These are phyloP conservation scores for Perca schrenkii DNA, from an alignment of 2,113 vertebrate species.

Conservation along the genomic window DNA sequence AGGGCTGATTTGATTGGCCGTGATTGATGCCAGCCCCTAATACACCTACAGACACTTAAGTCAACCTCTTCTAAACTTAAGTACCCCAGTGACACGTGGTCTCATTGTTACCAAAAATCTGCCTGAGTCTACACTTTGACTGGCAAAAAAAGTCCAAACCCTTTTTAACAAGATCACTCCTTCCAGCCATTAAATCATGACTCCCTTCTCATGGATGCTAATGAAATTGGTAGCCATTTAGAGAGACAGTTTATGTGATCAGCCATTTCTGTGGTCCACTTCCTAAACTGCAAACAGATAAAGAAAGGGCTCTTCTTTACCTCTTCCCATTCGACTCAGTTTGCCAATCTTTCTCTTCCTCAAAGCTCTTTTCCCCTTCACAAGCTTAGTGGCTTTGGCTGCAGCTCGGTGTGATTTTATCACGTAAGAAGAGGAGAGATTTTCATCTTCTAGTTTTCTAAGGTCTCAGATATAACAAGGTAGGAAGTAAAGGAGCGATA, in stretches of 20 bases:
- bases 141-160: conserved; percentile 28
- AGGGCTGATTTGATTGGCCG: conserved; percentile 34
- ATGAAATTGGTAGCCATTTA: conserved; percentile 78
- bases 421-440: conserved; percentile 55
- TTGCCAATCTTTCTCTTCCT: conserved; percentile 60
- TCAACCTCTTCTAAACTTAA: conserved; percentile 34
- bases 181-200: conserved; percentile 67
- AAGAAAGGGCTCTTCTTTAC: conserved; percentile 60
- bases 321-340: conserved; percentile 46
- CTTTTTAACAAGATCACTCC: conserved; percentile 74
- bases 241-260: conserved; percentile 62
- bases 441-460: conserved; percentile 56
- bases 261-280: conserved; percentile 48
- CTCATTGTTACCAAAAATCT: conserved; percentile 40
- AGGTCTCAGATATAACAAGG: conserved; percentile 64
- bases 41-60: conserved; percentile 35
- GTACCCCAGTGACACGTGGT: conserved; percentile 36
- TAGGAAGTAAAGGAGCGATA: conserved; percentile 33
- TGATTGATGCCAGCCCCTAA: conserved; percentile 44
- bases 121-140: conserved; percentile 38
- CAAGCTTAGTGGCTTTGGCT: conserved; percentile 62
- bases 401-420: conserved; percentile 67
- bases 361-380: conserved; percentile 55
- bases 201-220: conserved; percentile 62
- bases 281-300: conserved; percentile 50